Conservation (phyloP, 1,140 invertebrate species). For the Drosophila kurseongensis region DNA sequence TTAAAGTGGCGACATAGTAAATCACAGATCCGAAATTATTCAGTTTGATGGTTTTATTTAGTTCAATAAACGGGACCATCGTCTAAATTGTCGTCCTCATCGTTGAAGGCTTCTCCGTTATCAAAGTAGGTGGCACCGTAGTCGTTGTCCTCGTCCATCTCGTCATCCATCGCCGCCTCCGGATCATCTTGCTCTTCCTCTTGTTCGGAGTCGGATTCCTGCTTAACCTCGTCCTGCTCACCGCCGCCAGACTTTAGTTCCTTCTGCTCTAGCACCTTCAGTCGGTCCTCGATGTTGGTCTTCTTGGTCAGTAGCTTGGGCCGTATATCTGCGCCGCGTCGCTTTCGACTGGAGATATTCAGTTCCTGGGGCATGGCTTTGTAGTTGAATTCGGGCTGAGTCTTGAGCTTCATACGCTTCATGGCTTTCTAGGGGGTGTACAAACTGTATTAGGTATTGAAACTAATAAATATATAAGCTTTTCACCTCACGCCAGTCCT, state of each 20-base stretch:
- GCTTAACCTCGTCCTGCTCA: slow-evolving; percentile 85
- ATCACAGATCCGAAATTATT: slow-evolving; percentile 59
- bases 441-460: not conserved
- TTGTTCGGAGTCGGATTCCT: slow-evolving; percentile 84
- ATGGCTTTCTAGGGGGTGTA: slow-evolving; percentile 86
- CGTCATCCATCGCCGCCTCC: slow-evolving; percentile 87
- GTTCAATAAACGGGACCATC: slow-evolving; percentile 89
- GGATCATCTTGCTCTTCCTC: slow-evolving; percentile 86
- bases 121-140: slow-evolving; percentile 94
- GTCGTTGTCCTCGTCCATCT: slow-evolving; percentile 91
- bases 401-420: slow-evolving; percentile 86
- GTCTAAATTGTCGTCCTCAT: slow-evolving; percentile 94
- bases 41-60: slow-evolving; percentile 35
- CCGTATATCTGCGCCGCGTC: slow-evolving; percentile 22
- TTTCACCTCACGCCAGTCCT: slow-evolving; percentile 65
- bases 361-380: slow-evolving; percentile 86
- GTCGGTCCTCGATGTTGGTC: slow-evolving; percentile 71
- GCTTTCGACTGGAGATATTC: slow-evolving; percentile 69
- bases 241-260: slow-evolving; percentile 87
- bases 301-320: slow-evolving; percentile 56
- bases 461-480: no score
- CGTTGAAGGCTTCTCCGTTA: slow-evolving; percentile 93
- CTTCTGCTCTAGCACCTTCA: slow-evolving; percentile 86
- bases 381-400: slow-evolving; percentile 86
- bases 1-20: slow-evolving; percentile 76